phyloP scores from a whole-genome alignment of 2,113 vertebrate genomes.

The Spheniscus mendiculus region DNA sequence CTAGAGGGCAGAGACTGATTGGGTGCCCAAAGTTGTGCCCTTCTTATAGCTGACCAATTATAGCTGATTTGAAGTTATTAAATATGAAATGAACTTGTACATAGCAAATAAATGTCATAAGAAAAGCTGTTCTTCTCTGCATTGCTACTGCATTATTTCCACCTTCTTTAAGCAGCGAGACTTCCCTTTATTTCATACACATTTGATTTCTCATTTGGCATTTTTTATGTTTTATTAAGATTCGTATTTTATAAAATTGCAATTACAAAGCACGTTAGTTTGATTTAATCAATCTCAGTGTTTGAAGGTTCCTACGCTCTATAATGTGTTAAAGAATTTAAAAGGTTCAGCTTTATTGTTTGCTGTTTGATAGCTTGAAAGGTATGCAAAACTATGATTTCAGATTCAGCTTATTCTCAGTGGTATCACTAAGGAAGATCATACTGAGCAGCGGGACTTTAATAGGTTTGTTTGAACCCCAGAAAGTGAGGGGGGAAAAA shows the following conservation, averaged over 20 bases:
- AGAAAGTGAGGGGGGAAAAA: slow-evolving; percentile 35
- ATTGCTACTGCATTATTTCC: background rate
- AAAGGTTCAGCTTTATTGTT: slow-evolving; percentile 47
- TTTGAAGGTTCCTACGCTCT: slow-evolving; percentile 25
- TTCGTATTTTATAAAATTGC: slow-evolving; percentile 12
- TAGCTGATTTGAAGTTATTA: slow-evolving; percentile 61
- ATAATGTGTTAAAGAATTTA: slow-evolving; percentile 49
- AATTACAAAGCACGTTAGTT: background rate
- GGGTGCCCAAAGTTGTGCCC: slow-evolving; percentile 74
- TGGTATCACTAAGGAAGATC: slow-evolving; percentile 63
- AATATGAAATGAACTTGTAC: slow-evolving; percentile 37
- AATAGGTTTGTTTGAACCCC: slow-evolving; percentile 68
- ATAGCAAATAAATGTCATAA: background rate
- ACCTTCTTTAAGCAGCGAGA: background rate
- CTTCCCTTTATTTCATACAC: background rate
- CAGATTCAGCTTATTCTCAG: slow-evolving; percentile 64
- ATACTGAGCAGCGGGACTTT: slow-evolving; percentile 62
- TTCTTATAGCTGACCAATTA: slow-evolving; percentile 65
- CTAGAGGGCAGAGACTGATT: slow-evolving; percentile 83
- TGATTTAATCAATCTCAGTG: background rate
- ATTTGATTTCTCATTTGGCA: background rate
- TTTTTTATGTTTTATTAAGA: background rate
- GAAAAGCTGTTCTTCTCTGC: background rate
- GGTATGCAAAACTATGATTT: slow-evolving; percentile 68
- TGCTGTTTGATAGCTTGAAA: slow-evolving; percentile 65